phyloP scores from a whole-genome alignment of 1,140 invertebrate species.

The Phthorimaea operculella region DNA sequence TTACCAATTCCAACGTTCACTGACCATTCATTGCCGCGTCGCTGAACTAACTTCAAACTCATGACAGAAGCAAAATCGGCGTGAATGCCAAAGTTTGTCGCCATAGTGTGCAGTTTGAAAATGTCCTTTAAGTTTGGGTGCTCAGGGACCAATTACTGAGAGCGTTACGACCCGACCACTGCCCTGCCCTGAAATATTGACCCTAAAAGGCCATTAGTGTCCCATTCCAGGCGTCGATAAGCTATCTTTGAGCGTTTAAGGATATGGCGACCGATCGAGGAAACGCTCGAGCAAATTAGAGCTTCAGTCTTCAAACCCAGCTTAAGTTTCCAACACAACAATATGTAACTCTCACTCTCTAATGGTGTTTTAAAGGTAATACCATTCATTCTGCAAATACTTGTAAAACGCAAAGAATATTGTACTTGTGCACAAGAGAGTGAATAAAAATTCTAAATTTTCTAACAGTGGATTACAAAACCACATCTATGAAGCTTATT shows the following conservation, averaged over 20 bases:
- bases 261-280: constrained; percentile 29
- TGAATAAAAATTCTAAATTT: background rate
- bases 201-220: constrained; percentile 46
- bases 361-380: background rate
- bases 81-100: constrained; percentile 7
- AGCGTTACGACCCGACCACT: constrained; percentile 29
- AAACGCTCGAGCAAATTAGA: constrained; percentile 15
- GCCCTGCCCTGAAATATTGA: constrained; percentile 46
- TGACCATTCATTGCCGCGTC: no score
- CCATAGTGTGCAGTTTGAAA: background rate
- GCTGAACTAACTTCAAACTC: no score
- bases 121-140: constrained; percentile 17
- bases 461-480: background rate
- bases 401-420: background rate
- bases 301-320: constrained; percentile 2
- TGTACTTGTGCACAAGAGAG: background rate
- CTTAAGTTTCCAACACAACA: background rate
- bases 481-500: background rate
- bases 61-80: no score
- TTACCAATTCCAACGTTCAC: no score
- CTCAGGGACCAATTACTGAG: constrained; percentile 38
- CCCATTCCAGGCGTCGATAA: constrained; percentile 36
- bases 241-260: constrained; percentile 37
- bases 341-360: background rate
- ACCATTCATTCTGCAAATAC: background rate